phyloP scores from a whole-genome alignment of 2,113 vertebrate species.

The Alexandromys fortis region DNA sequence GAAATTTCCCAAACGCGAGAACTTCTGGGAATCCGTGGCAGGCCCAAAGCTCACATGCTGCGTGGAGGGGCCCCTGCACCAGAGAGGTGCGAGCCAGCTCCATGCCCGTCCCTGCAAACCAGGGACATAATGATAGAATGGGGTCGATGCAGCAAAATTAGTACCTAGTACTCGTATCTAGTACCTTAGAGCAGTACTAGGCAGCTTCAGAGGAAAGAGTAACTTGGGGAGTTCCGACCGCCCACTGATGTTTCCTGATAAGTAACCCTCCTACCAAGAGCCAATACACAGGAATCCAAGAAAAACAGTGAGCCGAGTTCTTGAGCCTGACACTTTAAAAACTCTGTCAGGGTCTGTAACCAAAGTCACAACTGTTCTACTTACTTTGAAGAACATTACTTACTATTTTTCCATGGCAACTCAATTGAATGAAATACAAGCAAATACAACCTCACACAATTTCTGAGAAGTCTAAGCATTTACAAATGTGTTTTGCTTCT shows the following conservation, averaged over 20 bases:
- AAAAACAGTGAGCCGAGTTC: neutral
- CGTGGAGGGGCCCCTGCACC: neutral
- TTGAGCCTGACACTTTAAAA: neutral
- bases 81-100: neutral
- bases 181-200: too few species aligned
- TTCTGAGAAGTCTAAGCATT: neutral
- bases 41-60: neutral
- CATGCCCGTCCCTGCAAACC: accelerated
- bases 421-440: neutral
- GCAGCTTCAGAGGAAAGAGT: neutral
- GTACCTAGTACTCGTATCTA: too few species aligned
- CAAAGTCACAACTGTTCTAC: neutral
- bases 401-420: neutral
- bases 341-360: neutral
- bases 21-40: neutral
- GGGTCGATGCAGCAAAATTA: neutral
- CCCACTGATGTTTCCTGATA: neutral
- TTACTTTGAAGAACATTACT: neutral
- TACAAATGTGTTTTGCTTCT: neutral
- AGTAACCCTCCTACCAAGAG: neutral
- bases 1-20: neutral
- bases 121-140: neutral
- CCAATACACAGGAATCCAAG: neutral
- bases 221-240: neutral
- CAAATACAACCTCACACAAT: neutral